Conservation (phyloP, 92 coral and sea anemone species). For the Diadumene lineata region DNA sequence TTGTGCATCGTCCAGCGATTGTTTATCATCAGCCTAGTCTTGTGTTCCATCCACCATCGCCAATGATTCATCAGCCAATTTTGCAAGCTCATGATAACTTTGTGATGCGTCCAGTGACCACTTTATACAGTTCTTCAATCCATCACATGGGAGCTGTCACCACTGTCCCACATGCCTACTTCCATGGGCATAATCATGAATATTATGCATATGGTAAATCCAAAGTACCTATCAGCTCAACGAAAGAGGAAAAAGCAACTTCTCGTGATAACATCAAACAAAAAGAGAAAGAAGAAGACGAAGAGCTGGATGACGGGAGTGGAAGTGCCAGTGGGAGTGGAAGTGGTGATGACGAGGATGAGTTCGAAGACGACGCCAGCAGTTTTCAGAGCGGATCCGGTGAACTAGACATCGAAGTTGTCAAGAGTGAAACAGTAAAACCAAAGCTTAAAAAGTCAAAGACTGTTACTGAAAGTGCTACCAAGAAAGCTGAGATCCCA, state of each 20-base stretch:
- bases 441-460: constrained; percentile 30
- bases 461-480: constrained; percentile 53
- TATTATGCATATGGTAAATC: constrained; percentile 82
- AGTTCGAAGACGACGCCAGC: constrained; percentile 4
- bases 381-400: constrained; percentile 27
- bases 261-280: constrained; percentile 47
- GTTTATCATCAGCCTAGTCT: constrained; percentile 90
- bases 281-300: background rate
- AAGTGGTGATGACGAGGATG: constrained; percentile 11
- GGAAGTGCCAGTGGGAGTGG: no score
- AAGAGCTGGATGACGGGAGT: background rate
- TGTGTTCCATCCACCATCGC: constrained; percentile 84
- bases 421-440: constrained; percentile 9
- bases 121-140: constrained; percentile 54
- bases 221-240: constrained; percentile 51
- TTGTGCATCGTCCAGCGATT: constrained; percentile 93
- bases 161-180: constrained; percentile 71
- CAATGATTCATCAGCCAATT: constrained; percentile 82
- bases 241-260: constrained; percentile 33
- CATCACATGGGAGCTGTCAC: constrained; percentile 62
- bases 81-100: constrained; percentile 79
- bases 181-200: constrained; percentile 57
- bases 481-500: constrained; percentile 50
- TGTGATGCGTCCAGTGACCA: constrained; percentile 58
- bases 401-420: constrained; percentile 42